Base-by-base conservation (phyloP, 2,797 vertebrate genomes). In the Malacoctenus gilli region DNA sequence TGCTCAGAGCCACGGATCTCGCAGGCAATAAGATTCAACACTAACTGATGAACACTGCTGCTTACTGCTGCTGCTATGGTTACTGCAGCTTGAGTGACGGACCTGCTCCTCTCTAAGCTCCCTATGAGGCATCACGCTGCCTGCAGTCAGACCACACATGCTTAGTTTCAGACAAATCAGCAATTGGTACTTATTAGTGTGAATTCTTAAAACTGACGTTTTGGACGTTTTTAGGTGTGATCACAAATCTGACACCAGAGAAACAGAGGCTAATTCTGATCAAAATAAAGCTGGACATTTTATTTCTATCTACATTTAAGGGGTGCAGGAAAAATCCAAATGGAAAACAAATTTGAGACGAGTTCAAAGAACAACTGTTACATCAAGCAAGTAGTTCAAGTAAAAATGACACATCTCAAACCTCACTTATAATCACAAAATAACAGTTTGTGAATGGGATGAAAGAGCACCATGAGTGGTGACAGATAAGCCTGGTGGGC, bases 61-160 rank as follows among this genome's bases (percentile, higher is more conserved):
- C 32, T 14, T n/a, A n/a, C n/a, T 66, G 32, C 32, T 14, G 32
- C 49, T 80, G 75, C 81, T 20, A 80, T 82, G 77, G 80, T 73
- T 59, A 85, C 73, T 12, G 32, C 32, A 10, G 57, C 53, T 59
- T 80, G 78, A 78, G 16, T 78, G 77, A 79, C 80, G 79, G 83
- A 41, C 16, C 37, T 38, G 53, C 59, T 75, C 59, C 39, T 56
- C 59, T 65, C 18, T 41, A 22, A 77, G 75, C 49, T 60, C 47
- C 14, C 34, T 44, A 37, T 47, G 42, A 63, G 43, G 55, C 22
- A 40, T 10, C 2, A 41, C 28, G 3, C 14, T 19, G 35, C 58
- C 65, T 19, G 40, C 28, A 52, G 35, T 41, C 37, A 71, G 38
- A 48, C 0, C 20, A 22, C 6, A 37, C 19, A n/a, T n/a, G n/a